Percentiles rank a stretch among this genome's conserved stretches.
These are phyloP conservation scores for Pachyseris speciosa DNA, from an alignment of 64 coral and sea anemone species.

Conservation along the genomic window DNA sequence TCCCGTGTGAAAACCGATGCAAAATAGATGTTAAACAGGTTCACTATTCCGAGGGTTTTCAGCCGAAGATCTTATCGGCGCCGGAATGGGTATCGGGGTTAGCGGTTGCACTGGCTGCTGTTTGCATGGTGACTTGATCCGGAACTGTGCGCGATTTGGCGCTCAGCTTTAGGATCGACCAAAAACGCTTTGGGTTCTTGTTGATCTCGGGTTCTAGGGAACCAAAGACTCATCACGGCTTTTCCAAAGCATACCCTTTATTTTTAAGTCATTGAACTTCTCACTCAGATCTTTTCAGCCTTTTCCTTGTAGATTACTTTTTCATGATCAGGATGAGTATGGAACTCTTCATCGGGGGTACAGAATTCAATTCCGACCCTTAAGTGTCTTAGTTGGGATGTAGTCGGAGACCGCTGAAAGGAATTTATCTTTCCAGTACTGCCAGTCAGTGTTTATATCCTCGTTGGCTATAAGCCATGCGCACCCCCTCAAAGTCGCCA, in stretches of 20 bases:
- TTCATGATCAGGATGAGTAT: too few relatives aligned
- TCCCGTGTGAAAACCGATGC: too few relatives aligned
- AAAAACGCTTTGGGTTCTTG: constrained; percentile 43
- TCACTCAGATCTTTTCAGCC: too few relatives aligned
- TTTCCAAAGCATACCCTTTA: background rate
- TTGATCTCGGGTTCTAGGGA: background rate
- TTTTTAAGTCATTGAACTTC: too few relatives aligned
- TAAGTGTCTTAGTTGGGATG: background rate
- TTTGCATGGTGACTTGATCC: background rate
- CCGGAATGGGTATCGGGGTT: too few relatives aligned
- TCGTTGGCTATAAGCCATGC: too few relatives aligned
- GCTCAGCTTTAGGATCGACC: constrained; percentile 33
- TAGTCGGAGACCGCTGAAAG: background rate
- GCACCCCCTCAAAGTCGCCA: too few relatives aligned
- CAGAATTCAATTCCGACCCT: background rate
- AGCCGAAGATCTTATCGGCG: too few relatives aligned
- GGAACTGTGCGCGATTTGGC: constrained; percentile 30
- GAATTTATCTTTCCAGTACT: background rate
- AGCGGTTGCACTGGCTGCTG: background rate
- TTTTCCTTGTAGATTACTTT: too few relatives aligned
- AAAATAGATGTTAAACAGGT: too few relatives aligned
- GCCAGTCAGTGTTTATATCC: background rate
- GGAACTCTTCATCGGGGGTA: too few relatives aligned
- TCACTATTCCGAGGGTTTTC: too few relatives aligned
- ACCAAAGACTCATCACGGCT: constrained; percentile 26